Conservation (phyloP, 2,888 invertebrate genomes). For the Yponomeuta malinellus region DNA sequence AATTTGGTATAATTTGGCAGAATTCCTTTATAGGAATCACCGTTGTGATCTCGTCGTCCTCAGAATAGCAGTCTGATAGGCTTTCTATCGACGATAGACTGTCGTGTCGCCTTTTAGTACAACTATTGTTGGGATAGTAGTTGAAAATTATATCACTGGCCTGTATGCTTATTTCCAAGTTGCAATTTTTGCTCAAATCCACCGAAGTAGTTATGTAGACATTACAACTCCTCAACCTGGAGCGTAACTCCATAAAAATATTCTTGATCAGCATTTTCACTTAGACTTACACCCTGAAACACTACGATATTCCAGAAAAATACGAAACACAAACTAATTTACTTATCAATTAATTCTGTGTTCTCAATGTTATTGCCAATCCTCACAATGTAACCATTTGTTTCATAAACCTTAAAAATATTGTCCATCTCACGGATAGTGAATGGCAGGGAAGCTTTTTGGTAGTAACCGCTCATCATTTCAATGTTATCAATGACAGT, state of each 20-base stretch:
- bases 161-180: conserved; percentile 65
- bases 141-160: conserved; percentile 61
- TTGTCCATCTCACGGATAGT: conserved; percentile 85
- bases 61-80: conserved; percentile 59
- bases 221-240: conserved; percentile 76
- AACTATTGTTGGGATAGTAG: conserved; percentile 46
- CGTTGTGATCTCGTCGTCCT: conserved; percentile 55
- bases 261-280: conserved; percentile 65
- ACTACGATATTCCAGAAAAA: background rate
- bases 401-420: conserved; percentile 79
- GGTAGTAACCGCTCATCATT: conserved; percentile 87
- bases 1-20: conserved; percentile 67
- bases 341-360: conserved; percentile 49
- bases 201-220: conserved; percentile 71
- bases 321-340: conserved; percentile 11
- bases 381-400: conserved; percentile 70
- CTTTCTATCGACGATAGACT: conserved; percentile 68
- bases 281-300: conserved; percentile 8
- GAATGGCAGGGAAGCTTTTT: conserved; percentile 87
- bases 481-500: conserved; percentile 94
- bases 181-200: conserved; percentile 56
- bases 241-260: conserved; percentile 76
- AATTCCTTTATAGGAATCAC: conserved; percentile 56
- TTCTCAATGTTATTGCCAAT: conserved; percentile 41
- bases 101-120: conserved; percentile 42